These are phyloP conservation scores for Nomada fabriciana DNA, from an alignment of 2,888 invertebrate species.

Conservation along the genomic window DNA sequence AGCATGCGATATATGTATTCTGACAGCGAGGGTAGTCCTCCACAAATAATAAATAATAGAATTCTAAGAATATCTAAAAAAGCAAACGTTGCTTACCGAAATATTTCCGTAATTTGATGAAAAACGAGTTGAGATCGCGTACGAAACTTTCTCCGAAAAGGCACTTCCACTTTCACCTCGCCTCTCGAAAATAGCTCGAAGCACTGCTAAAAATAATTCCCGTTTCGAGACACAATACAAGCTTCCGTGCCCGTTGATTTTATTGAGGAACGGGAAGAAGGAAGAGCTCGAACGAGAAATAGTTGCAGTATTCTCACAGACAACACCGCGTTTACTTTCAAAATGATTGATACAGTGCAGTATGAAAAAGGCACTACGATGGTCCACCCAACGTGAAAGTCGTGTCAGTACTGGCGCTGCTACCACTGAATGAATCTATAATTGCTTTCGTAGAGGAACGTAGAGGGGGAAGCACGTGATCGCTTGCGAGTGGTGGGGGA, in stretches of 20 bases:
- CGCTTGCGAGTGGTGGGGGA: conserved; percentile 52
- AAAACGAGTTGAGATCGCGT: conserved; percentile 30
- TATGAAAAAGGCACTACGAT: background rate
- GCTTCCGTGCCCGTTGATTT: background rate
- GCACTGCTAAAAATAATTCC: conserved; percentile 47
- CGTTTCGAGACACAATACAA: background rate
- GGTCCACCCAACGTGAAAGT: conserved; percentile 14
- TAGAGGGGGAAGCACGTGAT: conserved; percentile 40
- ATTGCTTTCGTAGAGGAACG: conserved; percentile 57
- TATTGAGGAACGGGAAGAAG: background rate
- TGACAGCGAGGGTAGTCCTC: background rate
- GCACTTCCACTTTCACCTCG: conserved; percentile 61
- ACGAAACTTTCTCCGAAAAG: conserved; percentile 49
- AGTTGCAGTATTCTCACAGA: background rate
- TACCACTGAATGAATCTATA: conserved; percentile 76
- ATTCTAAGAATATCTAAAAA: background rate
- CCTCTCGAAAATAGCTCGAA: conserved; percentile 43
- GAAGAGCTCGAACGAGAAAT: background rate
- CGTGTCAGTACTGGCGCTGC: conserved; percentile 67
- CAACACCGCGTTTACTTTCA: background rate
- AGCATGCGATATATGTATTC: background rate
- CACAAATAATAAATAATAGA: conserved; percentile 6
- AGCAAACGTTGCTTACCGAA: conserved; percentile 26
- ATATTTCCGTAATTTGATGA: conserved; percentile 26
- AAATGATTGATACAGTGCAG: conserved; percentile 1